phyloP scores from a whole-genome alignment of 2,888 invertebrate genomes.

The Pteria penguin region DNA sequence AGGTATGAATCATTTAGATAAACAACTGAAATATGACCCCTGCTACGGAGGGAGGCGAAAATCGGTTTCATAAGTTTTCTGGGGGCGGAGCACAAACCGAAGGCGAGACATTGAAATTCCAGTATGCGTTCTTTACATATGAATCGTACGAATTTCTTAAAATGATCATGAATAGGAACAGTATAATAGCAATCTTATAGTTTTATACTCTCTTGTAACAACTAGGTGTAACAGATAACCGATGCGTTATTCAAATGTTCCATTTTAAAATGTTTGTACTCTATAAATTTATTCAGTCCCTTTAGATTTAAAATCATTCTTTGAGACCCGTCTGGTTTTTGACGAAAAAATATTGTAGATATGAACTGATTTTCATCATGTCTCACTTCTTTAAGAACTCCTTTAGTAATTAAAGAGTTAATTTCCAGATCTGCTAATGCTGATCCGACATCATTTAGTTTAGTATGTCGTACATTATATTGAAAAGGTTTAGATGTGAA shows the following conservation, averaged over 20 bases:
- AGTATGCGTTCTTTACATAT: slow-evolving; percentile 11
- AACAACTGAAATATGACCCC: slow-evolving; percentile 9
- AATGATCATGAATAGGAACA: not conserved
- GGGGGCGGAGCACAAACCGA: slow-evolving; percentile 28
- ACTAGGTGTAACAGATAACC: not conserved
- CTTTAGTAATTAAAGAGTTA: not conserved
- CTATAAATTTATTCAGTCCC: slow-evolving; percentile 2
- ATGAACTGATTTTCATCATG: not conserved
- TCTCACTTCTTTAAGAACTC: not conserved
- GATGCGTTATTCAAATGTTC: slow-evolving; percentile 5
- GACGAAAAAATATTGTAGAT: not conserved
- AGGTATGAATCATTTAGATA: slow-evolving; percentile 43
- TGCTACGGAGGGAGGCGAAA: slow-evolving; percentile 20
- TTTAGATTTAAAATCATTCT: slow-evolving; percentile 13
- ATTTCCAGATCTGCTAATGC: slow-evolving; percentile 20
- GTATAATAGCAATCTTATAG: slow-evolving; percentile 4
- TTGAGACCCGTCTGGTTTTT: not conserved
- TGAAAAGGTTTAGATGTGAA: not conserved
- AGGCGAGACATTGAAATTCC: slow-evolving; percentile 20
- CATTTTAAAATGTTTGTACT: slow-evolving; percentile 28
- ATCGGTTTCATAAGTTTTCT: slow-evolving; percentile 37
- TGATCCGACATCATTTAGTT: not conserved
- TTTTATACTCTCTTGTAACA: slow-evolving; percentile 14
- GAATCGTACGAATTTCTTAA: slow-evolving; percentile 24
- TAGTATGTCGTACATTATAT: not conserved